These are phyloP conservation scores for Falco punctatus DNA, from an alignment of 2,113 vertebrate genomes.

Conservation along the genomic window DNA sequence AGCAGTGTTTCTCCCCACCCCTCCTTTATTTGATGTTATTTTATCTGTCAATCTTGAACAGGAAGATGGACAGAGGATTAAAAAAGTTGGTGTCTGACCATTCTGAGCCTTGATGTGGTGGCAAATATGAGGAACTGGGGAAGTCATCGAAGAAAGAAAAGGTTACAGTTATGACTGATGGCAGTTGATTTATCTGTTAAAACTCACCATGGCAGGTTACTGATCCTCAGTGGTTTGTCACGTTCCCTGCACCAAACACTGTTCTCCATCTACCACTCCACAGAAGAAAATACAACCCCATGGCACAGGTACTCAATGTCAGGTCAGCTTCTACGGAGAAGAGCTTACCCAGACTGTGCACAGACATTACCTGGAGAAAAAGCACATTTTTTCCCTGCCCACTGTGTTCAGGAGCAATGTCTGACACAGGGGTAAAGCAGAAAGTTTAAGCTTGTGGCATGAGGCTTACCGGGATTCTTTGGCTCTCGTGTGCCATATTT, in stretches of 20 bases:
- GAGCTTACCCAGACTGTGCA: not conserved
- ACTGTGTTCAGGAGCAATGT: not conserved
- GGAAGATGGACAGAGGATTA: not conserved
- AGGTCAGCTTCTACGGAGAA: not conserved
- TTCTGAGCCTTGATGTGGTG: fast-evolving
- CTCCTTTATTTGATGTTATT: not conserved
- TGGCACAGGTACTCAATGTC: fast-evolving
- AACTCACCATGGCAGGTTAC: not conserved
- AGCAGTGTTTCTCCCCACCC: not conserved
- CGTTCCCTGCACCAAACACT: not conserved
- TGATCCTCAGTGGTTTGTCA: not conserved
- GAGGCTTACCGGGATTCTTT: not conserved
- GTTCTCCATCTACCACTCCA: not conserved
- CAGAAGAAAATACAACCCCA: not conserved
- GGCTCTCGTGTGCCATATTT: not conserved
- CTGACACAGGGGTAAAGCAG: not conserved
- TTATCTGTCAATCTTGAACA: not conserved
- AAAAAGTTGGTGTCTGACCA: not conserved
- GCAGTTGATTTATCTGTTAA: not conserved
- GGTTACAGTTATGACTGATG: not conserved
- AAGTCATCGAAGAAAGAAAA: not conserved
- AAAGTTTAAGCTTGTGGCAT: not conserved
- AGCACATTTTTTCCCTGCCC: not conserved
- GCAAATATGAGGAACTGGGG: not conserved
- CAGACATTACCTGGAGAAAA: not conserved